These are phyloP conservation scores for Ivindomyrus marchei DNA, from an alignment of 2,113 vertebrate species.

Conservation along the genomic window DNA sequence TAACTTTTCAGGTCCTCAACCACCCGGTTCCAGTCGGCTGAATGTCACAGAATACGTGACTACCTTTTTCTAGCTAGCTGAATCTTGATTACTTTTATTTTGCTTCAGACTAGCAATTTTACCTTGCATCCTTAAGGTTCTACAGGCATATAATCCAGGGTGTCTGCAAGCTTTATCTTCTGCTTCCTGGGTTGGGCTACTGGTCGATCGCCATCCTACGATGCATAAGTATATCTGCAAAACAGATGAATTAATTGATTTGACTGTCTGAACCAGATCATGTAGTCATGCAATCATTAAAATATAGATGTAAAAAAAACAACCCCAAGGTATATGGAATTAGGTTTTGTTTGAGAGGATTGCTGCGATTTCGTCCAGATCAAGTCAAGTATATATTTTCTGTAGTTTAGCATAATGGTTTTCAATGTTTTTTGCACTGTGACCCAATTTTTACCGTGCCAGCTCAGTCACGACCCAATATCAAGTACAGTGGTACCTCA, in stretches of 20 bases:
- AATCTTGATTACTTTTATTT: not conserved
- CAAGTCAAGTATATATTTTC: not conserved
- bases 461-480: no score
- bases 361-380: not conserved
- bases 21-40: not conserved
- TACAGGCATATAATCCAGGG: not conserved
- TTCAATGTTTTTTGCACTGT: no score
- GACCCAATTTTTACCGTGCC: no score
- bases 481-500: no score
- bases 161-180: not conserved
- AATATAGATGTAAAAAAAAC: not conserved
- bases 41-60: not conserved
- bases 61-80: not conserved
- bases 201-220: not conserved
- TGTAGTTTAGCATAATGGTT: not conserved
- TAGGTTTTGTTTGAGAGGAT: not conserved
- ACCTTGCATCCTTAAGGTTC: not conserved
- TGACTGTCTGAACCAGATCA: not conserved
- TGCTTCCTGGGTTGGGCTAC: not conserved
- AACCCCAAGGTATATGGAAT: not conserved
- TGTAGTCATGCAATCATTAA: not conserved
- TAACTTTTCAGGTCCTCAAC: not conserved
- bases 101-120: not conserved
- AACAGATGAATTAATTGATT: not conserved
- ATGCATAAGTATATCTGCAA: not conserved